Percentiles rank a stretch among this genome's conserved stretches.
Conservation (phyloP, 1,140 invertebrate genomes). For the Conus ventricosus region DNA sequence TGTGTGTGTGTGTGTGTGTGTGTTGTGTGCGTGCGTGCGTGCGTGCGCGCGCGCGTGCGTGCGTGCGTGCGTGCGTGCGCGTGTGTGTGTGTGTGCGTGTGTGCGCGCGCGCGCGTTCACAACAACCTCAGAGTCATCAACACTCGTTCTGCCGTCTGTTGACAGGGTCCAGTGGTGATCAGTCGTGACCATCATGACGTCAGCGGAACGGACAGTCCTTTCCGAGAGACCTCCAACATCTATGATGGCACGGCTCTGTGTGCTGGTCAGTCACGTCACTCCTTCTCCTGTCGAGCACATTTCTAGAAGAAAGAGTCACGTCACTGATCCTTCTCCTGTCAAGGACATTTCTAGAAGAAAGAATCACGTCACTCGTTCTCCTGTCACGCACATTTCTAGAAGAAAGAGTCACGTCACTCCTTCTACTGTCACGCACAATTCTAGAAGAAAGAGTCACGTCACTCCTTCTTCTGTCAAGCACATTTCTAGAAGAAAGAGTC, state of each 20-base stretch:
- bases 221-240: constrained; percentile 83
- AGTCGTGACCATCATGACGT: constrained; percentile 85
- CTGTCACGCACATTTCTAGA: too few species aligned
- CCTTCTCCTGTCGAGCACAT: background rate
- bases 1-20: background rate
- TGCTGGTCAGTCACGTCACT: constrained; percentile 73
- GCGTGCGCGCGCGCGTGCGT: background rate
- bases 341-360: too few species aligned
- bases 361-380: background rate
- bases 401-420: background rate
- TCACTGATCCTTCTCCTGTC: too few species aligned
- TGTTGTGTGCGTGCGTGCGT: too few species aligned
- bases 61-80: background rate
- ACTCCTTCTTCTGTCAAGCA: background rate
- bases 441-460: too few species aligned
- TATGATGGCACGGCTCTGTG: constrained; percentile 82
- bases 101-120: background rate
- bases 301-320: too few species aligned
- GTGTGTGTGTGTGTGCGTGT: background rate
- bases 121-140: too few species aligned
- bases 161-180: constrained; percentile 79
- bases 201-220: constrained; percentile 83
- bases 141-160: background rate
- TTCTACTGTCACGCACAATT: background rate
- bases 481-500: too few species aligned